These are phyloP conservation scores for Melanotaenia nigrans DNA, from an alignment of 2,797 vertebrate genomes.

Conservation along the genomic window DNA sequence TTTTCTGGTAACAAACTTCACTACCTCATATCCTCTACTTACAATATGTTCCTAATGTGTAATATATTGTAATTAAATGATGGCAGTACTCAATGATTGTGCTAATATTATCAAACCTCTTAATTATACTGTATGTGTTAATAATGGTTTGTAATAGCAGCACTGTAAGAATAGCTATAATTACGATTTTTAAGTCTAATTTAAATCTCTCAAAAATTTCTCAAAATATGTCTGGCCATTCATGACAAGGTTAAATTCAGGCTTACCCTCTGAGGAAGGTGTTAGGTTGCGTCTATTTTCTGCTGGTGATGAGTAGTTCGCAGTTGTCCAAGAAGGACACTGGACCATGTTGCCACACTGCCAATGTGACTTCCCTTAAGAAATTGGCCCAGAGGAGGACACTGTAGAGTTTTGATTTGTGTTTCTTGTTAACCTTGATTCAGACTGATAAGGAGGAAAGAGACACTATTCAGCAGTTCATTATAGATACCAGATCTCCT, in stretches of 20 bases:
- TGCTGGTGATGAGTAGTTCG: conserved; percentile 78
- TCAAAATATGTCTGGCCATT: conserved; percentile 39
- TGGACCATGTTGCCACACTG: conserved; percentile 34
- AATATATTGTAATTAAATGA: not conserved
- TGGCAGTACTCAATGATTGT: not conserved
- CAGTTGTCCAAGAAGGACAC: conserved; percentile 68
- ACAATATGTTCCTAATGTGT: not conserved
- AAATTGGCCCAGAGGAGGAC: conserved; percentile 27
- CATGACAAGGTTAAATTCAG: conserved; percentile 56
- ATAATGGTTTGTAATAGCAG: not conserved
- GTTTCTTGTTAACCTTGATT: conserved; percentile 19
- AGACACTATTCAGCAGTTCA: not conserved
- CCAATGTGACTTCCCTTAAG: conserved; percentile 47
- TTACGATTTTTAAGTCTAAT: conserved; percentile 29
- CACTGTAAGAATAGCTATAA: conserved; percentile 17
- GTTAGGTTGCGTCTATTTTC: conserved; percentile 84
- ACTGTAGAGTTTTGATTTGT: conserved; percentile 30
- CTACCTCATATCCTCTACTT: not conserved
- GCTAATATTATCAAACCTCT: not conserved
- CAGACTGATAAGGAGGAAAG: not conserved
- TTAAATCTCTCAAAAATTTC: conserved; percentile 35
- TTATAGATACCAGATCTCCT: not conserved
- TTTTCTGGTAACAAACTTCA: not conserved
- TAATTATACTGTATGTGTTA: not conserved
- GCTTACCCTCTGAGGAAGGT: conserved; percentile 56